A percentile compares a stretch with the other conserved stretches of the same genome.
Conservation (phyloP, 2,797 vertebrate species). For the Poliocrania exsul region DNA sequence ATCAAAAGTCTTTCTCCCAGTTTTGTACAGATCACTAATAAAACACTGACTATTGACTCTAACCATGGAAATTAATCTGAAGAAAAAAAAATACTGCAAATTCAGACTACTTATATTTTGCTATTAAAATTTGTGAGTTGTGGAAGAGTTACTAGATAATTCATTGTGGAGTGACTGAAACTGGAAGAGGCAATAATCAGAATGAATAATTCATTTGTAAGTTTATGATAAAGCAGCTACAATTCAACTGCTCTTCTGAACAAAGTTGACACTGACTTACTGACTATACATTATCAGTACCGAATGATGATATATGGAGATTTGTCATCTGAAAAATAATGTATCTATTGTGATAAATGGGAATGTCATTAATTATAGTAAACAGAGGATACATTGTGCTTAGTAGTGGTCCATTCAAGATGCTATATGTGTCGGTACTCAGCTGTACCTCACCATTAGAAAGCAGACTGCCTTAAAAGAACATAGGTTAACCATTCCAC, state of each 20-base stretch:
- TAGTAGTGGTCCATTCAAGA: slow-evolving; percentile 10
- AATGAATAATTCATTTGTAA: slow-evolving; percentile 65
- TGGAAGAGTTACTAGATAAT: slow-evolving; percentile 63
- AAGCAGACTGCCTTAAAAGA: slow-evolving; percentile 41
- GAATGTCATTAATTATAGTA: slow-evolving; percentile 56
- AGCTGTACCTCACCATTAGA: slow-evolving; percentile 17
- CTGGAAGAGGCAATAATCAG: slow-evolving; percentile 66
- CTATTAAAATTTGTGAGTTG: slow-evolving; percentile 58
- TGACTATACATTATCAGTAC: slow-evolving; percentile 59
- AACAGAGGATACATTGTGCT: slow-evolving; percentile 49
- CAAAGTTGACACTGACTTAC: slow-evolving; percentile 54
- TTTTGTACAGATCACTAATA: not conserved
- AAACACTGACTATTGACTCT: not conserved
- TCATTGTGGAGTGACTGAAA: slow-evolving; percentile 54
- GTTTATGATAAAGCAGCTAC: slow-evolving; percentile 58
- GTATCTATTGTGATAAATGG: slow-evolving; percentile 58
- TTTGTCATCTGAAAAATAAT: slow-evolving; percentile 60
- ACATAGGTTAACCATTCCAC: slow-evolving; percentile 30
- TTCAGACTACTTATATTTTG: slow-evolving; percentile 43
- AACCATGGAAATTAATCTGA: slow-evolving; percentile 28
- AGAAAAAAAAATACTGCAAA: not conserved
- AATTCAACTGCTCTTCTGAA: slow-evolving; percentile 35
- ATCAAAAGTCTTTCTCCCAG: not conserved
- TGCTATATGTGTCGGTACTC: not conserved
- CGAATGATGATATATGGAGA: slow-evolving; percentile 57